Conservation (phyloP, 2,888 invertebrate species). For the Hypercompe scribonia region DNA sequence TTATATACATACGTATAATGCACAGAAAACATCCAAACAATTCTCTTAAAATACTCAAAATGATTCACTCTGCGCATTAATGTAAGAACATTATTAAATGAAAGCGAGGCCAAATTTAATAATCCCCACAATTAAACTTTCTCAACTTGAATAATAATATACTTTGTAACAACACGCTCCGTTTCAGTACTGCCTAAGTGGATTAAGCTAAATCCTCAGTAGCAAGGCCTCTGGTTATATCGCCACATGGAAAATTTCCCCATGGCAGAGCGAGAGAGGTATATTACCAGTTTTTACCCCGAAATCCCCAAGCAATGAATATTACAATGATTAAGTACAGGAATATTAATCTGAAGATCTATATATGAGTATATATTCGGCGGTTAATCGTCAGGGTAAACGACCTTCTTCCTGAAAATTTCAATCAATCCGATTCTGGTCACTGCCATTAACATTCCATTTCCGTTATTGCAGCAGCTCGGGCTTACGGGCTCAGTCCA, state of each 20-base stretch:
- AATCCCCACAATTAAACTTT: neutral
- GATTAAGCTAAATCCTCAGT: neutral
- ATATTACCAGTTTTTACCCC: neutral
- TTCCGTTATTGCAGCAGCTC: constrained; percentile 1
- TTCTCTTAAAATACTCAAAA: no score
- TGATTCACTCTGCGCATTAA: neutral
- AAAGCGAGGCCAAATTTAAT: neutral
- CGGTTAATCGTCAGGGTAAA: neutral
- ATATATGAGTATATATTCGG: neutral
- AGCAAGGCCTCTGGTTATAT: neutral
- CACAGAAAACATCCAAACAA: no score
- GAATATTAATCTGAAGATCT: neutral
- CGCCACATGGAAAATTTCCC: neutral
- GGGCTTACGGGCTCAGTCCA: neutral
- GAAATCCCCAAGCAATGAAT: neutral
- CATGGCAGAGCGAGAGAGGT: neutral
- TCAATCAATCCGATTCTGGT: neutral
- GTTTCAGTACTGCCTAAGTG: neutral
- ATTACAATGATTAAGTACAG: neutral
- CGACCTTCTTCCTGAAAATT: neutral
- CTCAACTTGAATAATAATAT: neutral
- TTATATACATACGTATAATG: no score
- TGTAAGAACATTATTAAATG: neutral
- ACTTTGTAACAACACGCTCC: neutral
- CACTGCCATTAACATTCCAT: neutral